Percentiles rank a stretch among this genome's conserved stretches.
Conservation (phyloP, 2,113 vertebrate genomes). For the Periophthalmodon schlosseri region DNA sequence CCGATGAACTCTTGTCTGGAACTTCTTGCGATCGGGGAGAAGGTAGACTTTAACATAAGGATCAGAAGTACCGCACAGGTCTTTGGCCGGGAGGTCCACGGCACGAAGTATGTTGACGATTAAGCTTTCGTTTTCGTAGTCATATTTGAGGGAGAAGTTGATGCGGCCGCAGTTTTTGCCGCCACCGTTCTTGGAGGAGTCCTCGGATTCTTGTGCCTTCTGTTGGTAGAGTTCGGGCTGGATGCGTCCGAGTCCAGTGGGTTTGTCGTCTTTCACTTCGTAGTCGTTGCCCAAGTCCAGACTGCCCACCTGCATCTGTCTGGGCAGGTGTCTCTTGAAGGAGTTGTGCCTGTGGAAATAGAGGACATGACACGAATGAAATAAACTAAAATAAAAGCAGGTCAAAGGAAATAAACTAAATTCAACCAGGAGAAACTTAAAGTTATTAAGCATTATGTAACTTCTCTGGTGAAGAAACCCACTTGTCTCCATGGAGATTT, state of each 20-base stretch:
- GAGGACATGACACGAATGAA: constrained; percentile 37
- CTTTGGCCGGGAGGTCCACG: constrained; percentile 94
- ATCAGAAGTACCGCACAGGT: constrained; percentile 97
- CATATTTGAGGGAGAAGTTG: constrained; percentile 95
- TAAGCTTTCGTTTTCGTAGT: constrained; percentile 91
- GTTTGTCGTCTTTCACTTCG: constrained; percentile 80
- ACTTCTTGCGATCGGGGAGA: constrained; percentile 96
- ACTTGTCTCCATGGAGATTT: too few relatives aligned
- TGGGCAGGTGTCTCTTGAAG: constrained; percentile 91
- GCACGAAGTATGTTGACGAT: constrained; percentile 91
- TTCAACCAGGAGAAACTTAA: neutral
- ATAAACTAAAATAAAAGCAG: neutral
- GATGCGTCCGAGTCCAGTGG: constrained; percentile 91
- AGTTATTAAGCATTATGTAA: too few relatives aligned
- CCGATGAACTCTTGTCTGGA: constrained; percentile 97
- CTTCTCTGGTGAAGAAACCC: too few relatives aligned
- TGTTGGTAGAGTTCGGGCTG: constrained; percentile 94
- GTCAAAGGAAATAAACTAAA: neutral
- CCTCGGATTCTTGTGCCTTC: constrained; percentile 85
- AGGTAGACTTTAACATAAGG: constrained; percentile 99
- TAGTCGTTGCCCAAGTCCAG: constrained; percentile 86
- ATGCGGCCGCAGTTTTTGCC: constrained; percentile 91
- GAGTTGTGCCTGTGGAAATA: constrained; percentile 89
- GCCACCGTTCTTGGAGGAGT: constrained; percentile 81
- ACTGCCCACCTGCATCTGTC: constrained; percentile 93